phyloP scores from a whole-genome alignment of 2,797 vertebrate genomes.

The Syngnathus acus region DNA sequence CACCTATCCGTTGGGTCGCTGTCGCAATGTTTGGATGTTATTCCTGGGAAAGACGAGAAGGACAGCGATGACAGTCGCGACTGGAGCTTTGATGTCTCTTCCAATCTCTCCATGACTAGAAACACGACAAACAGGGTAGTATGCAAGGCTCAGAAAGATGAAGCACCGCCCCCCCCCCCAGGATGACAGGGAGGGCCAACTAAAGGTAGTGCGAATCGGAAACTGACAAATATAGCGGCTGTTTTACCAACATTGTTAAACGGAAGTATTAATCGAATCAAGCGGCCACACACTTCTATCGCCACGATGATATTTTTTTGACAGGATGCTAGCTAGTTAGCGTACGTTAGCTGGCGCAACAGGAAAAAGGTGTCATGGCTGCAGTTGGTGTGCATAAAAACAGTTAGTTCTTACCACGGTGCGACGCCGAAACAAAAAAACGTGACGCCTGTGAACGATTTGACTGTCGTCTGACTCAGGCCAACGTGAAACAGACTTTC shows the following conservation, averaged over 20 bases:
- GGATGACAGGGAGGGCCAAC: conserved; percentile 19
- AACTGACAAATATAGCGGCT: not conserved
- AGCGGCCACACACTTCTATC: not conserved
- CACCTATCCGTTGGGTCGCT: conserved; percentile 64
- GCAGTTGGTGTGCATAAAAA: not conserved
- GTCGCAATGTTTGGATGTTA: conserved; percentile 66
- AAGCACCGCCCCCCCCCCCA: conserved; percentile 43
- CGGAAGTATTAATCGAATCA: not conserved
- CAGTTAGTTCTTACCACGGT: conserved; percentile 24
- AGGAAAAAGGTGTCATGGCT: not conserved
- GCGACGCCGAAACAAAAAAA: not conserved
- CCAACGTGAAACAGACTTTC: conserved; percentile 12
- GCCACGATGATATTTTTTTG: not conserved
- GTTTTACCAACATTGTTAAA: not conserved
- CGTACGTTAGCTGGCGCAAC: conserved; percentile 11
- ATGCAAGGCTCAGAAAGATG: conserved; percentile 33
- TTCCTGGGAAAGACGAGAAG: conserved; percentile 72
- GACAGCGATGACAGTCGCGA: conserved; percentile 74
- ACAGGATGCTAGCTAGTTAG: conserved; percentile 17
- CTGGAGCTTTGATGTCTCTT: conserved; percentile 67
- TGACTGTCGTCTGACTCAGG: conserved; percentile 11
- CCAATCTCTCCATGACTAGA: conserved; percentile 69
- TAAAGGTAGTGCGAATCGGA: not conserved
- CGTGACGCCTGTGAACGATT: not conserved
- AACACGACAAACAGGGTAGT: conserved; percentile 41